phyloP scores from a whole-genome alignment of 64 coral and sea anemone species.

The Actinia tenebrosa region DNA sequence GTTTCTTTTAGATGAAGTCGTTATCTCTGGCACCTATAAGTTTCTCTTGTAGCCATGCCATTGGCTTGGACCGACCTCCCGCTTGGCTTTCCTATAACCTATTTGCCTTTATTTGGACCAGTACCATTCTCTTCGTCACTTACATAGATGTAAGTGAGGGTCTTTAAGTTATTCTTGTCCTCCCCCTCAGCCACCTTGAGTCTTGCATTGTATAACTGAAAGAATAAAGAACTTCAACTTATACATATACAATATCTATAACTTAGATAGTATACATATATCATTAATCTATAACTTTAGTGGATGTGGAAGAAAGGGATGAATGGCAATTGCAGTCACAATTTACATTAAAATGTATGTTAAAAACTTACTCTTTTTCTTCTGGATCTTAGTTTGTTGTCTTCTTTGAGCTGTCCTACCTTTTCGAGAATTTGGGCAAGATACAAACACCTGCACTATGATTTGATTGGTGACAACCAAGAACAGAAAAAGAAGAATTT shows the following conservation, averaged over 20 bases:
- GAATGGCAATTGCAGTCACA: no score
- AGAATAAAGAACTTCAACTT: not conserved
- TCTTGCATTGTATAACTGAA: conserved; percentile 6
- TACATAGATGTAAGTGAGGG: not conserved
- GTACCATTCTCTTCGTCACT: not conserved
- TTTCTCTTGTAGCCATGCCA: not conserved
- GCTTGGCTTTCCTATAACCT: not conserved
- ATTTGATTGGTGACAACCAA: no score
- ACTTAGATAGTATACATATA: no score
- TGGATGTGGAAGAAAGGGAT: no score
- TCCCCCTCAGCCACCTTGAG: not conserved
- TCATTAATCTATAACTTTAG: no score
- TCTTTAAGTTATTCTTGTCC: not conserved
- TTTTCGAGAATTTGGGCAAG: no score
- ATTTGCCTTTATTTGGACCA: not conserved
- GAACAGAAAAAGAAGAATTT: no score
- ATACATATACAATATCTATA: no score
- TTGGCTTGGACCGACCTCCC: not conserved
- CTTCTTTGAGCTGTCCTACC: not conserved
- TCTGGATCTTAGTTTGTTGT: conserved; percentile 21
- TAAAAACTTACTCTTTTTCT: not conserved
- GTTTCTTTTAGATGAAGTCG: not conserved
- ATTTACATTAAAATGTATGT: no score
- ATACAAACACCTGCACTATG: no score
- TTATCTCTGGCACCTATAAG: not conserved